Percentiles rank a stretch among this genome's conserved stretches.
These are phyloP conservation scores for Ferrisia virgata DNA, from an alignment of 2,888 invertebrate genomes.

Conservation along the genomic window DNA sequence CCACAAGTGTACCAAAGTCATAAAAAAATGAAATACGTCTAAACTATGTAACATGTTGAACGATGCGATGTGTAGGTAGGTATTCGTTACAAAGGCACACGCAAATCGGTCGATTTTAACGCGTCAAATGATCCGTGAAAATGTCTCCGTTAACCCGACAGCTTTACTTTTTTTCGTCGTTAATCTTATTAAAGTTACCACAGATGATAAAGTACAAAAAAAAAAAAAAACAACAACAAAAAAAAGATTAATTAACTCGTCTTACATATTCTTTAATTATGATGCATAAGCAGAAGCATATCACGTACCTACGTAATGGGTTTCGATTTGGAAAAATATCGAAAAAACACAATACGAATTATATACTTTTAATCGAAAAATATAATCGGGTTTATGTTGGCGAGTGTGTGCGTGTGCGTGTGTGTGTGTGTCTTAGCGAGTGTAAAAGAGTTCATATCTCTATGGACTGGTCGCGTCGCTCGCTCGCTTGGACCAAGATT, in stretches of 20 bases:
- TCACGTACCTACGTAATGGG: not conserved
- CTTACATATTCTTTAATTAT: not conserved
- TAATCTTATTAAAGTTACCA: not conserved
- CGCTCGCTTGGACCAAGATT: too few species aligned
- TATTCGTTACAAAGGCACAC: too few species aligned
- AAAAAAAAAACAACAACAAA: too few species aligned
- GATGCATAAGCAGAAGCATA: too few species aligned
- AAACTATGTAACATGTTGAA: not conserved
- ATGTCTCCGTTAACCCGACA: not conserved
- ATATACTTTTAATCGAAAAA: not conserved
- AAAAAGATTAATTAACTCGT: not conserved
- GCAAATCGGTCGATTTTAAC: not conserved
- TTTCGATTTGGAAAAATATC: not conserved
- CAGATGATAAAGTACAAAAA: not conserved
- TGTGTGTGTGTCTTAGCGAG: too few species aligned
- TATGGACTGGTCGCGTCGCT: not conserved
- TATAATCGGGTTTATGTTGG: not conserved
- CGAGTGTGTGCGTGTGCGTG: not conserved
- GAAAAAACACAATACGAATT: not conserved
- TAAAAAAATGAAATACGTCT: not conserved
- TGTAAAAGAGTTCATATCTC: too few species aligned
- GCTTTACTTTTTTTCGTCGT: not conserved
- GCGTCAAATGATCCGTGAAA: not conserved
- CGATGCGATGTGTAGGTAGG: too few species aligned
- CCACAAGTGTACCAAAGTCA: not conserved